phyloP scores from a whole-genome alignment of 2,113 vertebrate species.

The Pangasianodon hypophthalmus region DNA sequence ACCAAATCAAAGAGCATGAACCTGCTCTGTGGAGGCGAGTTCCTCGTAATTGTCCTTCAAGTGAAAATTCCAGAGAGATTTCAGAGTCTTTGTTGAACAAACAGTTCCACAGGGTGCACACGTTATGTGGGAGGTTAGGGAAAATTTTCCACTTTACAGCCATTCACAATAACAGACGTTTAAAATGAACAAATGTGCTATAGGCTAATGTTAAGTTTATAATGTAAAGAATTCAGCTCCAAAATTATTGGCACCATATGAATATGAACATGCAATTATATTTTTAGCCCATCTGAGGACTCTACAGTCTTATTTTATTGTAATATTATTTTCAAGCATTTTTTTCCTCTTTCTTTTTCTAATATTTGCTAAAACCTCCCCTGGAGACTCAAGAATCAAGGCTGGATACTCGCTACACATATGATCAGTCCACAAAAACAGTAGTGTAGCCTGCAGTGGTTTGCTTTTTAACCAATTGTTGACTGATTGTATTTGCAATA shows the following conservation, averaged over 20 bases:
- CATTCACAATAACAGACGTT: neutral
- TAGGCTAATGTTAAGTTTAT: neutral
- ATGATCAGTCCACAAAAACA: neutral
- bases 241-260: neutral
- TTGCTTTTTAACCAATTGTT: neutral
- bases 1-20: neutral
- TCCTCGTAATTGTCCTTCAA: neutral
- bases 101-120: neutral
- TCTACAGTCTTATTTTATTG: neutral
- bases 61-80: constrained; percentile 5
- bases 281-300: neutral
- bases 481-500: neutral
- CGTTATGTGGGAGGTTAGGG: neutral
- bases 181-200: neutral
- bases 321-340: too few species aligned
- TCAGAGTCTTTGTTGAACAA: neutral
- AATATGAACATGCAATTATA: neutral
- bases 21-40: neutral
- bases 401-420: neutral
- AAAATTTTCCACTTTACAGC: neutral
- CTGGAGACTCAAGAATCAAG: neutral
- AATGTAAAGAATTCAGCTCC: neutral
- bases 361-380: neutral
- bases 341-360: neutral
- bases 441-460: neutral